Evolutionary conservation across 2,888 invertebrate genomes (phyloP), one percentile per base, ranked within the genome.

Genomic region (Muscina levida): DNA sequence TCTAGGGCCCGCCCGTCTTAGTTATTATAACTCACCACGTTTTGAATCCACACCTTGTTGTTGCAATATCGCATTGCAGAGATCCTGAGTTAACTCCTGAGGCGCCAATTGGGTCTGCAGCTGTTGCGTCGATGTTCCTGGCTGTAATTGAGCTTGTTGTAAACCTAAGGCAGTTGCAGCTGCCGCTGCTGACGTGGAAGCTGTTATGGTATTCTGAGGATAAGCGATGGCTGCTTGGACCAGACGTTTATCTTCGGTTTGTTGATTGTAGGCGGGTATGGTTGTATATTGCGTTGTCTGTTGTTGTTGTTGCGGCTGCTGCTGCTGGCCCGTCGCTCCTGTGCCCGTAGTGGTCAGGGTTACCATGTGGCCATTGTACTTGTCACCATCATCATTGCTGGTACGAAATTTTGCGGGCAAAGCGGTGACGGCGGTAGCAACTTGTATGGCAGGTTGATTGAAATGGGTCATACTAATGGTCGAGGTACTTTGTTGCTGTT

Each of bases 341-440:
- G 80, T 68, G 8, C 78, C 82, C 1, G 84, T 83, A 1, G 84
- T 74, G 1, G 84, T 85, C 62, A 85, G 83, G 10, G 87, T 84
- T 56, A 90, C 87, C 82, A 90, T 79, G 75, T 91, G 91, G 0
- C 91, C 90, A 76, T 92, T 92, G 39, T 93, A 93, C 87, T 93
- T 91, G 85, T 92, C 92, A 19, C 92, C 92, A 48, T 86, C 82
- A n/a, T 89, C 89, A 72, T 85, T 86, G n/a, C 81, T 84, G 22
- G 84, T 91, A 1, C 93, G 91, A 88, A 92, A 94, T 91, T 94
- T 94, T 84, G 93, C 92, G 78, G 93, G 91, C 84, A 92, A 91
- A 39, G 92, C 91, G 84, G 91, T 84, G 31, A 85, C 85, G 39
- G 85, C 84, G 66, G 87, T 83, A 62, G 84, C 75, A 57, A 85